phyloP scores from a whole-genome alignment of 2,888 invertebrate species.

The Lamellibrachia satsuma region DNA sequence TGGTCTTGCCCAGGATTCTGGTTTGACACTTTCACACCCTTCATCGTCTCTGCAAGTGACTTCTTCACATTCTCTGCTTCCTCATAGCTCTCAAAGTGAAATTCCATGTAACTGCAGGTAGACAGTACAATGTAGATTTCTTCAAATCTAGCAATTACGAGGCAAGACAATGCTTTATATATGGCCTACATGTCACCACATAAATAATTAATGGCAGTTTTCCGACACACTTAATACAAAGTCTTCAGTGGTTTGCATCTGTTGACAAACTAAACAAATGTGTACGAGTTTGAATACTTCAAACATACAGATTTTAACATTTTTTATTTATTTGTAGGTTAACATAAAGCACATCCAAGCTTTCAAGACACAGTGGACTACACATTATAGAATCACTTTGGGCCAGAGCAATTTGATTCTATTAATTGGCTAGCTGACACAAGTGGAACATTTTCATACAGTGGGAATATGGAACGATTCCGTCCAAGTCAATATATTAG shows the following conservation, averaged over 20 bases:
- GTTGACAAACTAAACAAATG: not conserved
- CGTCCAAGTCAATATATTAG: not conserved
- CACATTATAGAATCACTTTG: too few species aligned
- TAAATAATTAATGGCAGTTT: not conserved
- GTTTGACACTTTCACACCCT: not conserved
- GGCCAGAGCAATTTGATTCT: too few species aligned
- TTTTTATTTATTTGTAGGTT: not conserved
- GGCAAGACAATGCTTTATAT: not conserved
- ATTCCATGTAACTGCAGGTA: not conserved
- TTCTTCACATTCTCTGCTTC: not conserved
- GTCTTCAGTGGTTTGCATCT: not conserved
- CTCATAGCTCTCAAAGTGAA: not conserved
- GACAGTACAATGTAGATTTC: not conserved
- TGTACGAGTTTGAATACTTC: not conserved
- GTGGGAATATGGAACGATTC: too few species aligned
- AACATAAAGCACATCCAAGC: not conserved
- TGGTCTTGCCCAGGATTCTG: conserved; percentile 5
- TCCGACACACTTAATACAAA: not conserved
- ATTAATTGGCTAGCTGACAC: too few species aligned
- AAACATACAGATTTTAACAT: not conserved
- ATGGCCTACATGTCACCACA: not conserved
- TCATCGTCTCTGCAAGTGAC: not conserved
- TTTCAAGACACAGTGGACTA: not conserved
- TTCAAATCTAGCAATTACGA: not conserved
- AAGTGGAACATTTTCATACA: too few species aligned